phyloP scores from a whole-genome alignment of 2,113 vertebrate species.

The Pseudorectes ferrugineus region DNA sequence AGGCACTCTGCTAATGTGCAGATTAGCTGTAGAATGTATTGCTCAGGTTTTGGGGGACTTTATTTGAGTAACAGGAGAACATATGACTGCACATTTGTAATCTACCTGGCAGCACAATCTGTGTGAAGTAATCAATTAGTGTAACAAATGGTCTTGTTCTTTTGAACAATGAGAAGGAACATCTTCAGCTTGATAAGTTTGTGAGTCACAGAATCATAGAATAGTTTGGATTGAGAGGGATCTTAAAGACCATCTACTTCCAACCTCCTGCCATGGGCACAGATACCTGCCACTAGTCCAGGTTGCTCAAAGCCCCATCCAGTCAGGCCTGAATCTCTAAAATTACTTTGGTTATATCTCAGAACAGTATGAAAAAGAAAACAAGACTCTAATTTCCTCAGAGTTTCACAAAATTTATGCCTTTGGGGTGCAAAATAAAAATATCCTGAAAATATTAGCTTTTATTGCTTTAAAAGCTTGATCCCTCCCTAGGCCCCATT shows the following conservation, averaged over 20 bases:
- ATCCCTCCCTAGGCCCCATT: not conserved
- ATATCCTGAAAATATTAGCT: not conserved
- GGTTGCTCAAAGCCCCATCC: not conserved
- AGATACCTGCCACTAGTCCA: not conserved
- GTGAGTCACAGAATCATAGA: not conserved
- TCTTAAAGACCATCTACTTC: not conserved
- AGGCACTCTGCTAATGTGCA: not conserved
- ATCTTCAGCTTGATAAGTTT: not conserved
- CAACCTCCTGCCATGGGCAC: not conserved
- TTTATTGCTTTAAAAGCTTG: not conserved
- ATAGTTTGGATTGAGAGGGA: not conserved
- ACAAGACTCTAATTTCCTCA: not conserved
- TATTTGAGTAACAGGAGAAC: not conserved
- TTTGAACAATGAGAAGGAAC: not conserved
- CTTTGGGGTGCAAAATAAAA: not conserved
- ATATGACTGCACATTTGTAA: not conserved
- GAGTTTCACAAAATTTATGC: not conserved
- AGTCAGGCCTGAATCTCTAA: not conserved
- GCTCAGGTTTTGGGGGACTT: not conserved
- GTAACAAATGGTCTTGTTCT: not conserved
- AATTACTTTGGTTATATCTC: not conserved
- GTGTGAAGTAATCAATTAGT: not conserved
- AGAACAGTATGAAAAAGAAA: not conserved
- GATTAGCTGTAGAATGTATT: not conserved
- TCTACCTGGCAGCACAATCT: not conserved